Conservation (phyloP, 2,113 vertebrate species). For the Ptilorrhoa leucosticta region DNA sequence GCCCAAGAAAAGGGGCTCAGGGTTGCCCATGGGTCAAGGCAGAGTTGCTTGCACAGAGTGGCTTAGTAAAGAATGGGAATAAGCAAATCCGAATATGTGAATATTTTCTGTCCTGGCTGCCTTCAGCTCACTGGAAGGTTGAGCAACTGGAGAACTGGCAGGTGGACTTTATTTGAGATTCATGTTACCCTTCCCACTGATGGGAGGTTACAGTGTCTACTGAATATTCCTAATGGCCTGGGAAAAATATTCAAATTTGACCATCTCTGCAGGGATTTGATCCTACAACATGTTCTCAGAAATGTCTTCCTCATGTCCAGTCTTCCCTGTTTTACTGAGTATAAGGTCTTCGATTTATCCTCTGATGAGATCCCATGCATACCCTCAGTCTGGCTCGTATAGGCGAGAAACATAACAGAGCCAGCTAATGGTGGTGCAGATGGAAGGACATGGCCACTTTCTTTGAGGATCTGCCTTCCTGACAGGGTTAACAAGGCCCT, state of each 20-base stretch:
- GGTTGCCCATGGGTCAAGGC: neutral
- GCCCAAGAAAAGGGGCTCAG: neutral
- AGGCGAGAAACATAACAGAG: accelerated
- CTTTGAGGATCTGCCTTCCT: neutral
- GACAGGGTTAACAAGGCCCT: neutral
- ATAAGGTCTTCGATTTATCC: neutral
- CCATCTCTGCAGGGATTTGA: neutral
- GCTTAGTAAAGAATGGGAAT: neutral
- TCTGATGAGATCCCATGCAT: neutral
- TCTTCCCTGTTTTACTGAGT: neutral
- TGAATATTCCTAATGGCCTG: neutral
- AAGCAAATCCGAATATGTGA: neutral
- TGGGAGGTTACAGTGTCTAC: neutral
- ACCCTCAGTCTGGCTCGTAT: neutral
- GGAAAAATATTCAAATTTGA: neutral
- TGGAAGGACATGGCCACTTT: neutral
- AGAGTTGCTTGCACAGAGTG: neutral
- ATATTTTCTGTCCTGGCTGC: neutral
- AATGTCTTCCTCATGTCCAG: neutral
- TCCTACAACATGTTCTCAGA: neutral
- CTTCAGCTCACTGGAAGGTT: neutral
- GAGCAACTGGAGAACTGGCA: neutral
- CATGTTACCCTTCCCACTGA: neutral
- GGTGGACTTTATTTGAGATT: neutral
- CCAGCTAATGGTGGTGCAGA: neutral